A percentile compares a stretch with the other conserved stretches of the same genome.
Conservation (phyloP, 2,888 invertebrate genomes). For the Siphlonurus alternatus region DNA sequence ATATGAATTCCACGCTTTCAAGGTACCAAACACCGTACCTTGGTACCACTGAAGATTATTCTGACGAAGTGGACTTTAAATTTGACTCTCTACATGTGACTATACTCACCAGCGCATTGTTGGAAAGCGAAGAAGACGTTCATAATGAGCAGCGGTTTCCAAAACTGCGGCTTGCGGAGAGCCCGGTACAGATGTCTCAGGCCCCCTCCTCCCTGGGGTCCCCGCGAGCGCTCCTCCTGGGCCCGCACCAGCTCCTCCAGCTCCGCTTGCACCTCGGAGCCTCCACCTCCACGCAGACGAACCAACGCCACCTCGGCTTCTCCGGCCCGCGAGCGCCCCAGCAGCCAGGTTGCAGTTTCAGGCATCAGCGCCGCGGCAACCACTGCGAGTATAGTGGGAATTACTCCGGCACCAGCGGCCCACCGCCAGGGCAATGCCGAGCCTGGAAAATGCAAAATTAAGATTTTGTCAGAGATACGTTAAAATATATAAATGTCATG, state of each 20-base stretch:
- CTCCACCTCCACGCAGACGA: conserved; percentile 4
- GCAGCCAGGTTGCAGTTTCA: conserved; percentile 8
- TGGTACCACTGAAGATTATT: too few relatives aligned
- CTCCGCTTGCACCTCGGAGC: conserved; percentile 4
- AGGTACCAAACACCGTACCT: too few relatives aligned
- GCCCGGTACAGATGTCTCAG: not conserved
- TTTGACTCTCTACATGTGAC: not conserved
- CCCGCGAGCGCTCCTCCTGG: not conserved
- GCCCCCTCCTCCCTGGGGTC: not conserved
- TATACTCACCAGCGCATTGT: conserved; percentile 31
- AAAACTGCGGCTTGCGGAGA: conserved; percentile 25
- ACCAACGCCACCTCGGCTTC: conserved; percentile 3
- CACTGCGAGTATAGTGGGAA: conserved; percentile 4
- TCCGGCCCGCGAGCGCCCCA: conserved; percentile 2
- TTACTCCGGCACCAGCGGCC: conserved; percentile 2
- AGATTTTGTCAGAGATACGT: not conserved
- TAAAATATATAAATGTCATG: too few relatives aligned
- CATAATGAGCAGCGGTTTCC: conserved; percentile 32
- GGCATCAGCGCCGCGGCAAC: conserved; percentile 3
- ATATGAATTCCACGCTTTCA: too few relatives aligned
- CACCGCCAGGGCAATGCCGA: conserved; percentile 5
- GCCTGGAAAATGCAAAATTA: conserved; percentile 11
- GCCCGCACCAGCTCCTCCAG: conserved; percentile 5
- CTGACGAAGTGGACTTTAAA: too few relatives aligned
- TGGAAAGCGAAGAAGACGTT: conserved; percentile 36